Conservation (phyloP, 2,113 vertebrate species). For the Chascanopsetta lugubris region DNA sequence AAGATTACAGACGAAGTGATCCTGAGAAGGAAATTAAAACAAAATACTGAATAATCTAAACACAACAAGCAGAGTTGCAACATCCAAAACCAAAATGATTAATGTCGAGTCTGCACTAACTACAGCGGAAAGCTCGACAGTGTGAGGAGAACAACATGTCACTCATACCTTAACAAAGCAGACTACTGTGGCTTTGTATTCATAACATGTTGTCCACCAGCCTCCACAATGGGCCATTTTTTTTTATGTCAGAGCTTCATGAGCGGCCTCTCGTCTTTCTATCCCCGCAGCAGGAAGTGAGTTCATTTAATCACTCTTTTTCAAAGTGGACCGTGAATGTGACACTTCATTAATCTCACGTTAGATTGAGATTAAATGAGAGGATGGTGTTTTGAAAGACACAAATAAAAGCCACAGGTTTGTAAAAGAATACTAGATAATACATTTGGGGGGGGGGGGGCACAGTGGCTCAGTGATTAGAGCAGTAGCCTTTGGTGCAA, state of each 20-base stretch:
- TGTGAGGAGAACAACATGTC: conserved; percentile 1
- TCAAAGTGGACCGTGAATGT: conserved; percentile 41
- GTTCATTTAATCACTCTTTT: conserved; percentile 46
- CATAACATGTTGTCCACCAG: conserved; percentile 8
- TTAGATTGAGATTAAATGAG: conserved; percentile 40
- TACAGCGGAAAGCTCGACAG: conserved; percentile 1
- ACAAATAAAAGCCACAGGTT: not conserved
- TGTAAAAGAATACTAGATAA: not conserved
- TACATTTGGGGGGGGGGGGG: not conserved
- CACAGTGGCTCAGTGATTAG: too few relatives aligned
- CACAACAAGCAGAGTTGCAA: not conserved
- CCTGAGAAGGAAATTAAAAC: not conserved
- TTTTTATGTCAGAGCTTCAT: conserved; percentile 19
- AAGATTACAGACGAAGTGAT: not conserved
- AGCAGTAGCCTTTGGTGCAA: too few relatives aligned
- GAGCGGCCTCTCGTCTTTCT: conserved; percentile 41
- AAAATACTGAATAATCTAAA: not conserved
- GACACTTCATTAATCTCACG: conserved; percentile 41
- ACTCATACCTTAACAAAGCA: conserved; percentile 1
- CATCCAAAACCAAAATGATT: not conserved
- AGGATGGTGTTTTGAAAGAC: conserved; percentile 15
- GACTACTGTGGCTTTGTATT: conserved; percentile 40
- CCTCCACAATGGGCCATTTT: conserved; percentile 20
- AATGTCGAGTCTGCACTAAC: not conserved
- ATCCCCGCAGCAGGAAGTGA: conserved; percentile 18